These are phyloP conservation scores for Cetonia aurata DNA, from an alignment of 2,888 invertebrate genomes.

Conservation along the genomic window DNA sequence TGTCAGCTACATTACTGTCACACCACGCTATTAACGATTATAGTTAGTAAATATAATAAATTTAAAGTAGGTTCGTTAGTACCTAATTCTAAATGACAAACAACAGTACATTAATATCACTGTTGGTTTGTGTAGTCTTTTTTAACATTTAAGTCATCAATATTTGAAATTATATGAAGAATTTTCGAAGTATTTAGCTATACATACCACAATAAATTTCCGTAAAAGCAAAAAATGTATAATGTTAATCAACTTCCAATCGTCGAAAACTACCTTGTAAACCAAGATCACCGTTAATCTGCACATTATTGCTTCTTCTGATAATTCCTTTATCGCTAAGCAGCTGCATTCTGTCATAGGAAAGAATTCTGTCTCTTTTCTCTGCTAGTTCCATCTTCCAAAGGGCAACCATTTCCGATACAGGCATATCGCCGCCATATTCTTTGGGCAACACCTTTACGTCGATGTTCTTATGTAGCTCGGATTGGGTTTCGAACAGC, in stretches of 20 bases:
- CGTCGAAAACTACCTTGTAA: conserved; percentile 77
- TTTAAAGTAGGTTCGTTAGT: too few species aligned
- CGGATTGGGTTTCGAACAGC: conserved; percentile 72
- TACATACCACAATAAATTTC: too few species aligned
- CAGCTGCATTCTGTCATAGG: conserved; percentile 75
- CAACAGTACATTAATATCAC: too few species aligned
- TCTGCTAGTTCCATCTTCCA: conserved; percentile 75
- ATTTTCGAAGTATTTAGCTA: too few species aligned
- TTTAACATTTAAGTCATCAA: too few species aligned
- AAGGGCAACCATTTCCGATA: conserved; percentile 78
- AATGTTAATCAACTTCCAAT: conserved; percentile 72
- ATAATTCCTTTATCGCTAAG: conserved; percentile 74
- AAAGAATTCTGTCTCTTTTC: conserved; percentile 72
- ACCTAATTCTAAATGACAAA: too few species aligned
- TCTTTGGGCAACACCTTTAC: conserved; percentile 76
- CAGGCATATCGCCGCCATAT: conserved; percentile 79
- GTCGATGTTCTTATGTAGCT: conserved; percentile 73
- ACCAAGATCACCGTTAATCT: conserved; percentile 60
- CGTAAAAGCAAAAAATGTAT: too few species aligned
- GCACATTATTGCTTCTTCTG: conserved; percentile 61
- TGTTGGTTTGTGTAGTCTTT: too few species aligned
- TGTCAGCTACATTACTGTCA: too few species aligned
- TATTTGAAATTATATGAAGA: too few species aligned
- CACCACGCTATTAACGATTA: too few species aligned
- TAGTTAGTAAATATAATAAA: too few species aligned